Base-by-base conservation (phyloP, 2,888 invertebrate genomes). In the Pterobdella sp. region DNA sequence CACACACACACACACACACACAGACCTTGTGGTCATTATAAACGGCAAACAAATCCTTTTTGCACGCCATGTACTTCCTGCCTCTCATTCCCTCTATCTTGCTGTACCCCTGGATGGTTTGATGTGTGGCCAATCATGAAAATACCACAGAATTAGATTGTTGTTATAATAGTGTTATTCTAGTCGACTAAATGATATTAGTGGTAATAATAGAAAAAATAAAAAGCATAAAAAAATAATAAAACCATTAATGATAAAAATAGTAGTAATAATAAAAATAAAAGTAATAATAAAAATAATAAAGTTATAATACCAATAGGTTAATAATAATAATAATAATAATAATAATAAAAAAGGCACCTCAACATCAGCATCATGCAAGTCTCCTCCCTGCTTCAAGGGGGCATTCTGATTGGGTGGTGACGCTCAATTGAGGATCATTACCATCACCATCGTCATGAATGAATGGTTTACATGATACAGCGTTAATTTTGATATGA, bases 21-120 rank as follows among this genome's bases (percentile, higher is more conserved):
- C 49, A 42, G 10, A 82, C 82, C 76, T 81, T 79, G 74, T 78
- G 76, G 35, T 77, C 79, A 72, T 81, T 80, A 77, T 81, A 83
- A 74, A 81, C 82, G 69, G 80, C 79, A 42, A 82, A 78, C 34
- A 76, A 79, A 42, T 79, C 79, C 64, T 78, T 78, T 74, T 80
- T 81, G 72, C 82, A 76, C 1, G 79, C 81, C 31, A 82, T 77
- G 77, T 80, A 82, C 63, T 77, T 76, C 74, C 78, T 80, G 60
- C 78, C 77, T 72, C 78, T 77, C 64, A 77, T 76, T 35, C 78
- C 80, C 60, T 81, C 80, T 74, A 83, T 79, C 72, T 79, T 80
- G 10, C 81, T 77, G 76, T 79, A 81, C 26, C 80, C 82, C 81
- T 83, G 72, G 0, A 76, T 42, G 49, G 7, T 7, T 42, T 7